phyloP scores from a whole-genome alignment of 2,888 invertebrate species.

The Icerya purchasi region DNA sequence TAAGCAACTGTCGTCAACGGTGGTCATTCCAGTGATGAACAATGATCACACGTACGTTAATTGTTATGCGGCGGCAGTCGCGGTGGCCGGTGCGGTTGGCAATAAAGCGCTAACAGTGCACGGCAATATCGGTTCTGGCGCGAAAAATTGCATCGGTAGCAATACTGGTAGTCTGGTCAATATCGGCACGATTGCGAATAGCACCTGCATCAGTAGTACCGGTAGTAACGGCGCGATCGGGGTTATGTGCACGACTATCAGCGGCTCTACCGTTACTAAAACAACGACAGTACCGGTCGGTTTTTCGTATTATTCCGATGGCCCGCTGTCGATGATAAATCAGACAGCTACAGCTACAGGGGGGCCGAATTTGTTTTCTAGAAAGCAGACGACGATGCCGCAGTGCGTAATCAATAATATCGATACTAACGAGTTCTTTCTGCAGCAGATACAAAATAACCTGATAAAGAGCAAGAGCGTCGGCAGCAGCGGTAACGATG shows the following conservation, averaged over 20 bases:
- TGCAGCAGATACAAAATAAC: too few relatives aligned
- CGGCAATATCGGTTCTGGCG: background rate
- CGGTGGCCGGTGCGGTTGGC: background rate
- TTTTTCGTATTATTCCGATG: background rate
- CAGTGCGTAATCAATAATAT: background rate
- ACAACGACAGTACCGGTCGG: background rate
- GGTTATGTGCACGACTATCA: background rate
- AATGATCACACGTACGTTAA: background rate
- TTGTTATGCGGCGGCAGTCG: background rate
- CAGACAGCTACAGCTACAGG: too few relatives aligned
- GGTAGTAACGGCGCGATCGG: background rate
- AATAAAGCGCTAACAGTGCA: too few relatives aligned
- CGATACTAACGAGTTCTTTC: background rate
- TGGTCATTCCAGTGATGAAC: background rate
- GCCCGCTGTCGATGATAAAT: background rate
- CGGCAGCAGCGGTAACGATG: background rate
- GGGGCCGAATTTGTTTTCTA: too few relatives aligned
- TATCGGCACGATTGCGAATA: background rate
- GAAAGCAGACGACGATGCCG: background rate
- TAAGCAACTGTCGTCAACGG: slow-evolving; percentile 3
- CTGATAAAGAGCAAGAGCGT: background rate
- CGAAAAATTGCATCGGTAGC: background rate
- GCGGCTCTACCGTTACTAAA: background rate
- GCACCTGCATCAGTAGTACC: background rate
- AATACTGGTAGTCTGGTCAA: background rate